A percentile compares a stretch with the other conserved stretches of the same genome.
phyloP scores from a whole-genome alignment of 2,888 invertebrate species.

The Orchesella flavescens region DNA sequence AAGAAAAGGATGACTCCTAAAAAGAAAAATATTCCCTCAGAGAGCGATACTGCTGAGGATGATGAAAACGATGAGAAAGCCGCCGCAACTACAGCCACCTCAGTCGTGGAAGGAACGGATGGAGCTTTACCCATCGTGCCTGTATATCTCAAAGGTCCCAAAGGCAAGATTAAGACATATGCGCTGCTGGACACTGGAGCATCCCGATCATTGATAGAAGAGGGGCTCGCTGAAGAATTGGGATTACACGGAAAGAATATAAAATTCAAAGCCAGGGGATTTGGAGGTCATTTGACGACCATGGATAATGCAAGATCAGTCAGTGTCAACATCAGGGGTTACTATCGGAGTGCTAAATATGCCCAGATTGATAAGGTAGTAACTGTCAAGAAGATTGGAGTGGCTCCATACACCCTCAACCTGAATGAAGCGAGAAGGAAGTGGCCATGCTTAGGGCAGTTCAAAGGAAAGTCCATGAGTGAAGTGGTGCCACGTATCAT shows the following conservation, averaged over 20 bases:
- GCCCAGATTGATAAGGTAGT: neutral
- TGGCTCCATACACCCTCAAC: slow-evolving; percentile 1
- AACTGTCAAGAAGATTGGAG: neutral
- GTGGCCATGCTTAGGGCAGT: neutral
- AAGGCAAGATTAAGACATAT: neutral
- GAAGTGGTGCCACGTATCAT: neutral
- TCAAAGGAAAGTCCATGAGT: neutral
- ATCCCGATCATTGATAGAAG: neutral
- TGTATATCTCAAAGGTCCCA: neutral
- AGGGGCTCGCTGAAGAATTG: neutral
- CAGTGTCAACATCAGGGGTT: neutral
- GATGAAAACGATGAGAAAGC: too few species aligned
- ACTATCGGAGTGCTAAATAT: neutral
- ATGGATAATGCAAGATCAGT: neutral
- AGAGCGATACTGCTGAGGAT: too few species aligned
- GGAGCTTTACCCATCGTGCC: slow-evolving; percentile 6
- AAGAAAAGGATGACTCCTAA: neutral
- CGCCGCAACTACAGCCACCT: too few species aligned
- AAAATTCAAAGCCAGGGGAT: neutral
- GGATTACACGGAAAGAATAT: neutral
- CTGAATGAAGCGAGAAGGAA: neutral
- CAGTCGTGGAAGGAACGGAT: slow-evolving; percentile 1
- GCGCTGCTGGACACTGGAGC: slow-evolving; percentile 37
- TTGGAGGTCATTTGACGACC: neutral
- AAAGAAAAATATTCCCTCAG: too few species aligned